Percentiles rank a stretch among this genome's conserved stretches.
These are phyloP conservation scores for Chrysomallon squamiferum DNA, from an alignment of 1,140 invertebrate species.

Conservation along the genomic window DNA sequence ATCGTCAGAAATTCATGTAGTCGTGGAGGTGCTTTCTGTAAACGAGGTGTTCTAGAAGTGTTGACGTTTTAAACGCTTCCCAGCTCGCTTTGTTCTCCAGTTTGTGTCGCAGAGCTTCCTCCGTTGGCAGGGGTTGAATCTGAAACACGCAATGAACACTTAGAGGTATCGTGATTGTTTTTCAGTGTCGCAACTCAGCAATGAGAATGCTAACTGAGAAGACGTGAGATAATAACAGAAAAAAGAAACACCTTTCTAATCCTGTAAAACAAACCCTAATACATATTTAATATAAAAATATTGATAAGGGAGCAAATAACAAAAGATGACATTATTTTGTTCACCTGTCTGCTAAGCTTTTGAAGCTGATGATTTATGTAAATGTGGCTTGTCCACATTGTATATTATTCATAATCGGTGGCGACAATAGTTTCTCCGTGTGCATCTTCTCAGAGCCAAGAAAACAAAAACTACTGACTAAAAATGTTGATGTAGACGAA, in stretches of 20 bases:
- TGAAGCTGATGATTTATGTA: too few relatives aligned
- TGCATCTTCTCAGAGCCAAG: not conserved
- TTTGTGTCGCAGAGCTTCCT: conserved; percentile 53
- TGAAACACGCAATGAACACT: conserved; percentile 24
- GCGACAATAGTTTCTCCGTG: not conserved
- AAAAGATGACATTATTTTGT: not conserved
- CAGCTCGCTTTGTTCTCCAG: conserved; percentile 55
- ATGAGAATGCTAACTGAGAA: not conserved
- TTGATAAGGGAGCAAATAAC: not conserved
- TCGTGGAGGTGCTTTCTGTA: conserved; percentile 32
- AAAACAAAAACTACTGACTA: not conserved
- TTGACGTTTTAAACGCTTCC: conserved; percentile 53
- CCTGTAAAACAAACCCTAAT: too few relatives aligned
- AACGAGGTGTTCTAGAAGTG: conserved; percentile 38
- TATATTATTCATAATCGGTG: too few relatives aligned
- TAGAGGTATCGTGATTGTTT: not conserved
- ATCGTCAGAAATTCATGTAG: conserved; percentile 6
- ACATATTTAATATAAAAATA: not conserved
- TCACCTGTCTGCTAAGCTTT: too few relatives aligned
- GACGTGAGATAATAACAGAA: not conserved
- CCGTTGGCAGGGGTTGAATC: conserved; percentile 55
- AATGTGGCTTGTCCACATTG: too few relatives aligned
- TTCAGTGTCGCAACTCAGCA: not conserved
- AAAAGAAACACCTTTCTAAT: not conserved
- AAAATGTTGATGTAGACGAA: too few relatives aligned